Conservation (phyloP, 2,888 invertebrate species). For the Nomada flava region DNA sequence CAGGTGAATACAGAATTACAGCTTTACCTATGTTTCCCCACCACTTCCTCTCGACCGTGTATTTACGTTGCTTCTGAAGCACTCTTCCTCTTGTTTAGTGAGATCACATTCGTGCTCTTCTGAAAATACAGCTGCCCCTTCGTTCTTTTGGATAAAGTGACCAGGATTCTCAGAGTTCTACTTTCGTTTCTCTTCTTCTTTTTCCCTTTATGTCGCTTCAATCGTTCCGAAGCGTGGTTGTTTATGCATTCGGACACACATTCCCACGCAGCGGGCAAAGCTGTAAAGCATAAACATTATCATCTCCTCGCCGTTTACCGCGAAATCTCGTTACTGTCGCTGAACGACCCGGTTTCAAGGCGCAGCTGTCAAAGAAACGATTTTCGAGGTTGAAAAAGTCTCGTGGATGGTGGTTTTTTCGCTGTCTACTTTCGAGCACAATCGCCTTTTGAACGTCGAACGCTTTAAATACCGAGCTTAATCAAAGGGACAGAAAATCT, state of each 20-base stretch:
- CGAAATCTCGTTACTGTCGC: slow-evolving; percentile 39
- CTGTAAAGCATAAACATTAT: slow-evolving; percentile 17
- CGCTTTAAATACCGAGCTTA: slow-evolving; percentile 12
- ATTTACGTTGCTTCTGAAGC: slow-evolving; percentile 39
- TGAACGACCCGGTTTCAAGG: slow-evolving; percentile 25
- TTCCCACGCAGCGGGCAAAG: slow-evolving; percentile 1
- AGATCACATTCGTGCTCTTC: slow-evolving; percentile 34
- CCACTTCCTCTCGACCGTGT: slow-evolving; percentile 32
- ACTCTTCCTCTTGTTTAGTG: slow-evolving; percentile 33
- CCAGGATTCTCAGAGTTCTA: slow-evolving; percentile 7
- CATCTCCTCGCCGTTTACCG: slow-evolving; percentile 21
- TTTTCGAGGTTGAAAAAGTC: not conserved
- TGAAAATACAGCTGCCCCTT: slow-evolving; percentile 36
- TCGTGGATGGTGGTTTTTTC: no score
- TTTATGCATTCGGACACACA: not conserved
- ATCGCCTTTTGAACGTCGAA: slow-evolving; percentile 6
- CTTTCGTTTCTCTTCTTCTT: not conserved
- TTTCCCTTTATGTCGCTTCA: slow-evolving; percentile 4
- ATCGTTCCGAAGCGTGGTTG: slow-evolving; percentile 10
- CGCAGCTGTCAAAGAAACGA: slow-evolving; percentile 5
- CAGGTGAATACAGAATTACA: slow-evolving; percentile 2
- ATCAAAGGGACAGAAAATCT: slow-evolving; percentile 29
- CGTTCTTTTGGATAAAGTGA: not conserved
- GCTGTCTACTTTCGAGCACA: not conserved
- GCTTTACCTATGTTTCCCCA: slow-evolving; percentile 23